Evolutionary conservation across 2,888 invertebrate species (phyloP), one percentile per base, ranked within the genome.

Genomic region (Steinernema scapterisci): DNA sequence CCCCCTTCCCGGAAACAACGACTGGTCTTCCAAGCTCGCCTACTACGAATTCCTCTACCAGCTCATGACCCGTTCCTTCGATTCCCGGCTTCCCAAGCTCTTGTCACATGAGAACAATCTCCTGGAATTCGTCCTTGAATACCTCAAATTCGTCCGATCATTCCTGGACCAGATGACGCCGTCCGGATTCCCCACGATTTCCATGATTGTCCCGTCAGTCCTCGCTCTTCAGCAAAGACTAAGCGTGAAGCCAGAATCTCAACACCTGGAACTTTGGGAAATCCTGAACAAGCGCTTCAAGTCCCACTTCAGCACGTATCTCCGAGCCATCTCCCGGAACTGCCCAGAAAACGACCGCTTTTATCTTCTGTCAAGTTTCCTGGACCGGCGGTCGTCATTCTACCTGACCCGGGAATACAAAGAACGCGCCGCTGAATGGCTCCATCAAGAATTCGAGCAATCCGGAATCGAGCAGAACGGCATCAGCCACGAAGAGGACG

Each of bases 391-490:
- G 11, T 27, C 63, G 31, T 63, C 63, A 1, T 63, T 25, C n/a
- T 25, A 25, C 16, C 38, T 63, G 13, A 63, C 63, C 3, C 21
- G 6, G n/a, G 31, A 63, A 13, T 63, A 63, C 31, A 25, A 63
- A 16, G 38, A 63, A 25, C 25, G 23, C 27, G 63, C 63, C n/a
- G 63, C 63, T 63, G 25, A n/a, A 2, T 63, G 63, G 63, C 63
- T 63, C 13, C 23, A 63, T 25, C 27, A 63, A 16, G 63, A 63
- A 31, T 16, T 63, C 16, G 25, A 27, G 16, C 16, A 16, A 13
- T 7, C 16, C 31, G 31, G 27, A 5, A n/a, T 63, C 7, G 25
- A 27, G 31, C 16, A 16, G 19, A 16, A 16, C 31, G 63, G 27
- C 21, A n/a, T 6, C 16, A n/a, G 7, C 3, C 27, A 38, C 1